phyloP scores from a whole-genome alignment of 1,140 invertebrate genomes.

The Drosophila rhopaloa region DNA sequence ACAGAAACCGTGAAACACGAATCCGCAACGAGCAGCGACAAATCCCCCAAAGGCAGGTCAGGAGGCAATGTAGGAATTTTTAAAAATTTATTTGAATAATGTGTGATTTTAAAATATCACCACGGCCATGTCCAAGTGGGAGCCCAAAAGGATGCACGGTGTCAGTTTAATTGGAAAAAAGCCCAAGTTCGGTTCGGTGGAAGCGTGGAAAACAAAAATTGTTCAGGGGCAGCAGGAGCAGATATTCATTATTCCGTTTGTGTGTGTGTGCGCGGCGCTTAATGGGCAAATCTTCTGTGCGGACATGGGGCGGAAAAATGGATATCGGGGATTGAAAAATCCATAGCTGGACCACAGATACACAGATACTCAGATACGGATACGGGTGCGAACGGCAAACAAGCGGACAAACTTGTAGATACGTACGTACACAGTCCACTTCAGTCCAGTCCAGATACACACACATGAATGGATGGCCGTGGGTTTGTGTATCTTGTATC shows the following conservation, averaged over 20 bases:
- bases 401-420: constrained; percentile 61
- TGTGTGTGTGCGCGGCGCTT: constrained; percentile 60
- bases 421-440: constrained; percentile 22
- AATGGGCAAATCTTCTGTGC: constrained; percentile 82
- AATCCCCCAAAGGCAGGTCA: constrained; percentile 34
- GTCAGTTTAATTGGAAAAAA: constrained; percentile 81
- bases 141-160: constrained; percentile 47
- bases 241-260: constrained; percentile 84
- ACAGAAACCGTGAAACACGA: constrained; percentile 18
- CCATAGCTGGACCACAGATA: constrained; percentile 81
- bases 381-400: constrained; percentile 48
- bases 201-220: constrained; percentile 45
- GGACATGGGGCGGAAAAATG: constrained; percentile 77
- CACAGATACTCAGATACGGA: constrained; percentile 71
- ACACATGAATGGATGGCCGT: constrained; percentile 23
- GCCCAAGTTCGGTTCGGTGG: constrained; percentile 30
- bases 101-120: constrained; percentile 81
- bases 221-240: constrained; percentile 28
- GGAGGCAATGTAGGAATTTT: constrained; percentile 37
- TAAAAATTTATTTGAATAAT: constrained; percentile 81
- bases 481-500: constrained; percentile 17
- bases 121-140: constrained; percentile 40
- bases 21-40: constrained; percentile 22
- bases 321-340: constrained; percentile 84
- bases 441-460: constrained; percentile 22